These are phyloP conservation scores for Agonopterix heracliana DNA, from an alignment of 2,888 invertebrate genomes.

Conservation along the genomic window DNA sequence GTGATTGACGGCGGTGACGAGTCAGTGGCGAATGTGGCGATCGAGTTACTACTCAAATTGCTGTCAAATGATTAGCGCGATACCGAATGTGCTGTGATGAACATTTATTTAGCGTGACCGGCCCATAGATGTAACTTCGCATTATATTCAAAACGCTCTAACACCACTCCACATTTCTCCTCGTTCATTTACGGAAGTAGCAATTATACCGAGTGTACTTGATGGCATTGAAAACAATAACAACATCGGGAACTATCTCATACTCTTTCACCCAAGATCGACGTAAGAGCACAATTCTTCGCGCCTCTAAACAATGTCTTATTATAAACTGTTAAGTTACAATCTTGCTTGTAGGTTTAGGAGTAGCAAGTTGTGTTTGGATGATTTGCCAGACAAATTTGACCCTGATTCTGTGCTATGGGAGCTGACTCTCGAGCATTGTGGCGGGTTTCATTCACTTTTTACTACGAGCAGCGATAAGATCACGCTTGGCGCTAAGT, in stretches of 20 bases:
- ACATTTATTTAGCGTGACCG: no score
- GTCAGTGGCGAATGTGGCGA: no score
- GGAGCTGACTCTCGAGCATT: constrained; percentile 56
- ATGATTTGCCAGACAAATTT: constrained; percentile 62
- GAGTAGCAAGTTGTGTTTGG: constrained; percentile 40
- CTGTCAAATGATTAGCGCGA: no score
- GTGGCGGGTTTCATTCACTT: constrained; percentile 58
- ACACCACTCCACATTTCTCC: constrained; percentile 31
- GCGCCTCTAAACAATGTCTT: not conserved
- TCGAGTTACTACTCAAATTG: no score
- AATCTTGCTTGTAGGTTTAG: not conserved
- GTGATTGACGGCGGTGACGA: no score
- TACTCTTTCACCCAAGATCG: constrained; percentile 47
- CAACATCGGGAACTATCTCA: constrained; percentile 59
- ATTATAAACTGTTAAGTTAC: constrained; percentile 1
- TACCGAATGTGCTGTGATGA: no score
- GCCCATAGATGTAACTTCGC: no score
- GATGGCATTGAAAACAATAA: constrained; percentile 62
- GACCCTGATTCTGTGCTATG: constrained; percentile 63
- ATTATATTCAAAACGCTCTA: no score
- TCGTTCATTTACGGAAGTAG: constrained; percentile 53
- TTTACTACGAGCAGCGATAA: constrained; percentile 42
- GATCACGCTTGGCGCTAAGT: constrained; percentile 27
- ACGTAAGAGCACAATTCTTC: constrained; percentile 16
- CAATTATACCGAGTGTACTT: constrained; percentile 58